Evolutionary conservation across 2,888 invertebrate species (phyloP).

Genomic region (Watsonalla binaria): DNA sequence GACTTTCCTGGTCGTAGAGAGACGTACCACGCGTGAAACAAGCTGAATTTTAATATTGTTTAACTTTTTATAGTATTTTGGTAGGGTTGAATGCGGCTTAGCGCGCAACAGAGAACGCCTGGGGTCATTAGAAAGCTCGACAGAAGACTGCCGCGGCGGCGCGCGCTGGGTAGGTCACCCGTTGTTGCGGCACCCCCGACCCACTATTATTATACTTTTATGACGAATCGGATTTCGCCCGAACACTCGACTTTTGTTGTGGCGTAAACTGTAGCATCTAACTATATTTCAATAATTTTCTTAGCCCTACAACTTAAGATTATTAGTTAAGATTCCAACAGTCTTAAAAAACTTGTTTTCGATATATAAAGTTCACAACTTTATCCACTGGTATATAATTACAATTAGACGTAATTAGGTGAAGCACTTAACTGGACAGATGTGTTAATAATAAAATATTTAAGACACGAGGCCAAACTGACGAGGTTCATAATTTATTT

Average conservation of each 20-base stretch:
- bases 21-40: conserved; percentile 52
- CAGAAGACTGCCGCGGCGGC: conserved; percentile 76
- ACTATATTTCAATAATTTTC: background rate
- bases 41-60: conserved; percentile 49
- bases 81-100: conserved; percentile 45
- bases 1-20: conserved; percentile 48
- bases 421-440: background rate
- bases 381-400: no score
- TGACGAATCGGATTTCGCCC: conserved; percentile 75
- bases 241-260: conserved; percentile 55
- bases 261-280: conserved; percentile 35
- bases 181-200: conserved; percentile 74
- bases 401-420: no score
- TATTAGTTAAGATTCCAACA: no score
- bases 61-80: conserved; percentile 48
- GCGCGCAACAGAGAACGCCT: conserved; percentile 68
- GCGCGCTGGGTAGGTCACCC: conserved; percentile 70
- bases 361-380: no score
- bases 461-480: background rate
- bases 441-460: background rate
- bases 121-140: conserved; percentile 76
- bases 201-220: conserved; percentile 79
- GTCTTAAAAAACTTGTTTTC: no score
- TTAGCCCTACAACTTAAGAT: background rate
- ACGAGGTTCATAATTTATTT: background rate